phyloP scores from a whole-genome alignment of 2,888 invertebrate species.

The Pachliopta kotzebuea region DNA sequence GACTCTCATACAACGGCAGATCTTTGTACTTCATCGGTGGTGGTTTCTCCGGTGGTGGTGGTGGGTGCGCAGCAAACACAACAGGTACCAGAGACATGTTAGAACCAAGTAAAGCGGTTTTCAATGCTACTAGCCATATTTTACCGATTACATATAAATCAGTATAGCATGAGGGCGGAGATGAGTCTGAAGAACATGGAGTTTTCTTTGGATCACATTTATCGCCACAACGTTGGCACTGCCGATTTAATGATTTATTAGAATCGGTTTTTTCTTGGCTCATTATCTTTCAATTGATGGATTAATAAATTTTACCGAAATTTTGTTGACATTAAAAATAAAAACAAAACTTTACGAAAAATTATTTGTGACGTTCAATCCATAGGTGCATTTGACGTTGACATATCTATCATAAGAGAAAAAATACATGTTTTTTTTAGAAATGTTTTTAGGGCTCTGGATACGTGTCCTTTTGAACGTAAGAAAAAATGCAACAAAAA shows the following conservation, averaged over 20 bases:
- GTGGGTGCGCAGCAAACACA: slow-evolving; percentile 44
- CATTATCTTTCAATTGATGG: slow-evolving; percentile 9
- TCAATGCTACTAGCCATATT: slow-evolving; percentile 49
- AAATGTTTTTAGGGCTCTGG: too few relatives aligned
- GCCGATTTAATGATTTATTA: background rate
- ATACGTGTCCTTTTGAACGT: too few relatives aligned
- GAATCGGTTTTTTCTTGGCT: background rate
- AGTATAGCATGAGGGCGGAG: slow-evolving; percentile 31
- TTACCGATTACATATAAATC: slow-evolving; percentile 51
- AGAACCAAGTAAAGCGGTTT: slow-evolving; percentile 42
- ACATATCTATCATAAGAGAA: slow-evolving; percentile 12
- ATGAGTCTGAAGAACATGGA: background rate
- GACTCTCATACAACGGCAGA: slow-evolving; percentile 52
- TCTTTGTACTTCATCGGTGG: slow-evolving; percentile 60
- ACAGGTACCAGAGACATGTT: slow-evolving; percentile 47
- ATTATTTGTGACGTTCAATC: background rate
- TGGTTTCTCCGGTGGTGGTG: slow-evolving; percentile 45
- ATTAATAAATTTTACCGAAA: slow-evolving; percentile 8
- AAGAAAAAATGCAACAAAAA: background rate
- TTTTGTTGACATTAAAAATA: slow-evolving; percentile 10
- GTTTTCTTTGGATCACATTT: slow-evolving; percentile 30
- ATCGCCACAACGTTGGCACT: background rate
- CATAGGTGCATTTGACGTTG: slow-evolving; percentile 15
- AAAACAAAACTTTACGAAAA: slow-evolving; percentile 1
- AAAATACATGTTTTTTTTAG: too few relatives aligned